Conservation (phyloP, 2,113 vertebrate genomes). For the Meleagris gallopavo region DNA sequence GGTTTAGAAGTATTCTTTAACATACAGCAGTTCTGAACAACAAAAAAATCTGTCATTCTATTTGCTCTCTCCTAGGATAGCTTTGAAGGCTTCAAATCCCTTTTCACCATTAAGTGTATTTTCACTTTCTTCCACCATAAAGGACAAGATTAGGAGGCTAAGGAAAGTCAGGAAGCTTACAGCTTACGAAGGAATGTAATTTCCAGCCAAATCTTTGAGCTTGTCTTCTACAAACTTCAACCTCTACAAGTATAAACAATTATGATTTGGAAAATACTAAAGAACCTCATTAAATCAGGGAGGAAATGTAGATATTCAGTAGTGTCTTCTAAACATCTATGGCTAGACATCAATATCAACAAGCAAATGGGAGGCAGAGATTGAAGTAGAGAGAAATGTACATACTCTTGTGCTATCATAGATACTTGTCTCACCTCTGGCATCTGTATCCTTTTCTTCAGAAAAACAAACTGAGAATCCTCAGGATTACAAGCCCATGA, state of each 20-base stretch:
- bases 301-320: not conserved
- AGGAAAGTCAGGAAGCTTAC: not conserved
- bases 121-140: not conserved
- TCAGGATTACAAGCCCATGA: not conserved
- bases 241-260: not conserved
- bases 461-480: not conserved
- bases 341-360: not conserved
- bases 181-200: not conserved
- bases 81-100: not conserved
- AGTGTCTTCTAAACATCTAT: not conserved
- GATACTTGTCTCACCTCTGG: not conserved
- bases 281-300: not conserved
- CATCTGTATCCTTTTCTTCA: not conserved
- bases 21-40: rapidly evolving
- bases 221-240: not conserved
- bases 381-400: not conserved
- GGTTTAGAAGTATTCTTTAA: not conserved
- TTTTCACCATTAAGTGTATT: not conserved
- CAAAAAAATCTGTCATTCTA: not conserved
- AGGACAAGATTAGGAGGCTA: not conserved
- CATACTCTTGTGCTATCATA: not conserved
- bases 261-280: not conserved
- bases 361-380: not conserved
- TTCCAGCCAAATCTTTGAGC: not conserved
- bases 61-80: not conserved